phyloP scores from a whole-genome alignment of 1,140 invertebrate species.

The Drosophila bipectinata region DNA sequence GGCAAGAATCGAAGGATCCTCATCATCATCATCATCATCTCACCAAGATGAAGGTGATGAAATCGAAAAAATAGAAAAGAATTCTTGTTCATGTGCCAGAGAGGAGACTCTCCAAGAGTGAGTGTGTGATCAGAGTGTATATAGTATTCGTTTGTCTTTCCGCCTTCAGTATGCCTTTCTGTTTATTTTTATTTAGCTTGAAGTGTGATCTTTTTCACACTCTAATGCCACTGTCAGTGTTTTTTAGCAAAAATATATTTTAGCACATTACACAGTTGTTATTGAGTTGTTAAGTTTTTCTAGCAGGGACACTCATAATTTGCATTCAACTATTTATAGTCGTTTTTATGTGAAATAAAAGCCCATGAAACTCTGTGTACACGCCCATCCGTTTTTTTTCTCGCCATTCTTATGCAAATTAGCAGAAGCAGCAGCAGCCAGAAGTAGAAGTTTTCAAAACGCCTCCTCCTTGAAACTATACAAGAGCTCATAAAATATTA shows the following conservation, averaged over 20 bases:
- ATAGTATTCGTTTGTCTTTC: not conserved
- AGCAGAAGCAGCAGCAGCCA: not conserved
- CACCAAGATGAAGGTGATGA: not conserved
- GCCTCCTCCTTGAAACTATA: slow-evolving; percentile 3
- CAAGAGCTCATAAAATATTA: slow-evolving; percentile 31
- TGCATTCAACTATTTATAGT: not conserved
- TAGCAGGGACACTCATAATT: not conserved
- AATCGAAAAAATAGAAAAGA: not conserved
- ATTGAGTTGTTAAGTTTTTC: not conserved
- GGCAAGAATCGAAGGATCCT: not conserved
- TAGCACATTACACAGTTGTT: not conserved
- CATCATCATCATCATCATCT: not conserved
- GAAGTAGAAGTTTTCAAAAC: slow-evolving; percentile 2
- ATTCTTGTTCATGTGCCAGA: not conserved
- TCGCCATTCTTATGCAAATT: slow-evolving; percentile 23
- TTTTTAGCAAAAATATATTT: not conserved
- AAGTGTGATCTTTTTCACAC: slow-evolving; percentile 1
- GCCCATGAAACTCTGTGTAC: not conserved
- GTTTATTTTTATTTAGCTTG: too few species aligned
- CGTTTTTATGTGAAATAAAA: not conserved
- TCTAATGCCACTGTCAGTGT: not conserved
- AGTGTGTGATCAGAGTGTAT: too few species aligned
- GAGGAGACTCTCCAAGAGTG: not conserved
- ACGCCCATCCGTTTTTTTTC: not conserved
- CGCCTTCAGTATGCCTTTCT: too few species aligned